phyloP scores from a whole-genome alignment of 2,888 invertebrate genomes.

The Meganola albula region DNA sequence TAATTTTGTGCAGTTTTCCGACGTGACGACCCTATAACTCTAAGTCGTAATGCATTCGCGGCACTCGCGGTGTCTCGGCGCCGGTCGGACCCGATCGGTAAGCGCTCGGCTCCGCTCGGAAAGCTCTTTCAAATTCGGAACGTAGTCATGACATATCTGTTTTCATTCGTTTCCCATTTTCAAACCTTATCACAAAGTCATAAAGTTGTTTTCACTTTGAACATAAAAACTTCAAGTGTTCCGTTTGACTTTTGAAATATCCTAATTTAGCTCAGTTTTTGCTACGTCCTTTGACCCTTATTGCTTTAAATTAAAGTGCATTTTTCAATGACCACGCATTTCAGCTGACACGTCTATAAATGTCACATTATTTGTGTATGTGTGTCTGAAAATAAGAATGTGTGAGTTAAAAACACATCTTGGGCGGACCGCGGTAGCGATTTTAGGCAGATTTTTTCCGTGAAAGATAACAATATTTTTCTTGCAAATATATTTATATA shows the following conservation, averaged over 20 bases:
- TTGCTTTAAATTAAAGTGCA: slow-evolving; percentile 24
- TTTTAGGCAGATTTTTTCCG: slow-evolving; percentile 57
- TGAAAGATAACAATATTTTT: slow-evolving; percentile 34
- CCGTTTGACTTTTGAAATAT: slow-evolving; percentile 69
- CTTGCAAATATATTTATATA: slow-evolving; percentile 26
- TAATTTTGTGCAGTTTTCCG: slow-evolving; percentile 35
- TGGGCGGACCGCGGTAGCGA: slow-evolving; percentile 46
- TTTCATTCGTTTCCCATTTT: slow-evolving; percentile 27
- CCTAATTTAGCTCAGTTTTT: slow-evolving; percentile 54
- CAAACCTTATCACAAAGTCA: slow-evolving; percentile 22
- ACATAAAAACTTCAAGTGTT: slow-evolving; percentile 46
- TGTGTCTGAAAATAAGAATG: slow-evolving; percentile 40
- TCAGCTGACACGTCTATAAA: slow-evolving; percentile 73
- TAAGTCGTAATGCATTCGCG: slow-evolving; percentile 72
- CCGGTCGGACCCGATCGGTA: slow-evolving; percentile 75
- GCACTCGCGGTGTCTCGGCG: slow-evolving; percentile 68
- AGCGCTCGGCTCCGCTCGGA: slow-evolving; percentile 64
- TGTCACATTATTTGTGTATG: slow-evolving; percentile 46
- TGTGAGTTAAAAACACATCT: slow-evolving; percentile 67
- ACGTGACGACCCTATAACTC: slow-evolving; percentile 52
- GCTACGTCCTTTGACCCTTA: slow-evolving; percentile 36
- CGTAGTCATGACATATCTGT: slow-evolving; percentile 64
- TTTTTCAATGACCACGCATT: slow-evolving; percentile 38
- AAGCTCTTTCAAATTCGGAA: slow-evolving; percentile 70
- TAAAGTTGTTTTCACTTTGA: slow-evolving; percentile 30